Evolutionary conservation across 2,113 vertebrate genomes (phyloP).

Genomic region (Pseudopodoces humilis): DNA sequence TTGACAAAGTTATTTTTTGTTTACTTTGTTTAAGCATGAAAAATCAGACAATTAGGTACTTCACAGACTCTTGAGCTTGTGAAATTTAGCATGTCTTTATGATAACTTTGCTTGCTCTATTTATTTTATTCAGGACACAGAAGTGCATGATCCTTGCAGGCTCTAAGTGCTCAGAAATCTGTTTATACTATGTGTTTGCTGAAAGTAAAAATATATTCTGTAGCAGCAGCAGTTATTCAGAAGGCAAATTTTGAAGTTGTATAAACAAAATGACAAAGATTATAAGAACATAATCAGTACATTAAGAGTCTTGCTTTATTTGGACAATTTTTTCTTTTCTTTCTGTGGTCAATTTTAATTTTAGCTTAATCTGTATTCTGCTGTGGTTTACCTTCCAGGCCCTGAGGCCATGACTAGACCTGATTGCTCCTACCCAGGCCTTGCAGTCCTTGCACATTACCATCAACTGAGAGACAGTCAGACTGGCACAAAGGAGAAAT

Average conservation of each 20-base stretch:
- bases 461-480: background rate
- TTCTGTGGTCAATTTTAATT: background rate
- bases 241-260: background rate
- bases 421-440: background rate
- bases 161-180: background rate
- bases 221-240: background rate
- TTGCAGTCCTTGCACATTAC: background rate
- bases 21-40: background rate
- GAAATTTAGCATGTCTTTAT: background rate
- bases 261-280: background rate
- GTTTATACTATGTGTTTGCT: background rate
- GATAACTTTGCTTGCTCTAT: background rate
- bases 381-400: background rate
- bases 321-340: background rate
- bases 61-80: background rate
- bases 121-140: background rate
- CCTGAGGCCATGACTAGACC: background rate
- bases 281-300: background rate
- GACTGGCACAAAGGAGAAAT: background rate
- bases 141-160: background rate
- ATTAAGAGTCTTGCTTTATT: background rate
- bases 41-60: background rate
- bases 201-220: background rate
- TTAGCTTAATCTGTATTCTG: background rate
- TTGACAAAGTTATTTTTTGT: background rate